Evolutionary conservation across 2,797 vertebrate species (phyloP).

Genomic region (Glossophaga mutica): DNA sequence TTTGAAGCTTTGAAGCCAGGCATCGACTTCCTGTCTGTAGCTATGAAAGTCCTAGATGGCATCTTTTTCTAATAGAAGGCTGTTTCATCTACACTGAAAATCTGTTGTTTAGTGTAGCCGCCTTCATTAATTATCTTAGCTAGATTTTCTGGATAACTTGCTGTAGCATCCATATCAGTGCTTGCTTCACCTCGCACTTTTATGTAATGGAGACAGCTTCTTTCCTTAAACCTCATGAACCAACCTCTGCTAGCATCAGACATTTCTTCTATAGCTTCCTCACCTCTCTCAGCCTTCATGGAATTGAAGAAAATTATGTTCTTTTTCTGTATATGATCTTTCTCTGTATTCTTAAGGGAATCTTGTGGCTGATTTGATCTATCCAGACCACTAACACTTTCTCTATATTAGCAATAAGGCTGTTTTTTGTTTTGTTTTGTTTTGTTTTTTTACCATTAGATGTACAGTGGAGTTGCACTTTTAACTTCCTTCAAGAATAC

Average conservation of each 20-base stretch:
- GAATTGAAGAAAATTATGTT: background rate
- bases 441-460: background rate
- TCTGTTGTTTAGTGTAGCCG: background rate
- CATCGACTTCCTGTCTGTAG: background rate
- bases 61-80: background rate
- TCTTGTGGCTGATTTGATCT: background rate
- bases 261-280: background rate
- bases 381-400: background rate
- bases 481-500: background rate
- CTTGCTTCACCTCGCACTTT: background rate
- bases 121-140: background rate
- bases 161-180: background rate
- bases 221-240: background rate
- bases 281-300: too few species aligned
- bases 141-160: background rate
- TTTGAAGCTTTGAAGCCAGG: background rate
- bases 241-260: background rate
- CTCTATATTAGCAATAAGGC: background rate
- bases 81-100: background rate
- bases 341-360: background rate
- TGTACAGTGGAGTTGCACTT: background rate
- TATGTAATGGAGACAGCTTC: background rate
- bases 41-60: background rate
- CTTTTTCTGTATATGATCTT: background rate
- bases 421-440: too few species aligned